phyloP scores from a whole-genome alignment of 2,113 vertebrate species.

The Myiopsitta monachus region DNA sequence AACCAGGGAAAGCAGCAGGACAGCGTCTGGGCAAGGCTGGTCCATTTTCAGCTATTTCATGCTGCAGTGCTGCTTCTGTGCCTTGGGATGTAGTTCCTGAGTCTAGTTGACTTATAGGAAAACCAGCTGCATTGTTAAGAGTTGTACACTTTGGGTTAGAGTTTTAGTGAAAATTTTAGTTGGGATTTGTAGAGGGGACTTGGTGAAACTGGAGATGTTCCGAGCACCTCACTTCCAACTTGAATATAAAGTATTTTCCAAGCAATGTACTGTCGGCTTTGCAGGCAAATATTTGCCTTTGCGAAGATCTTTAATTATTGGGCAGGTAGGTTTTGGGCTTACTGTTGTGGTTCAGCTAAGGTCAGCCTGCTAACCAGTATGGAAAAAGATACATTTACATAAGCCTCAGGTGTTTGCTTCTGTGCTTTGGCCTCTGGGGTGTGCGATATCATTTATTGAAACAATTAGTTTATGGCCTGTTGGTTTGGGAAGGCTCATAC shows the following conservation, averaged over 20 bases:
- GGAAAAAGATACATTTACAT: not conserved
- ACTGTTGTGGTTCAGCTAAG: not conserved
- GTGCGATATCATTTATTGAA: not conserved
- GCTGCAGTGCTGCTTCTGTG: not conserved
- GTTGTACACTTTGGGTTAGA: not conserved
- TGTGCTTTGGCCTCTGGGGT: not conserved
- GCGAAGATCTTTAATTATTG: not conserved
- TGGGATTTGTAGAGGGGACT: not conserved
- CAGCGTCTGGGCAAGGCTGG: rapidly evolving
- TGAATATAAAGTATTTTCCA: not conserved
- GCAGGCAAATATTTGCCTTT: not conserved
- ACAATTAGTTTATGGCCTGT: not conserved
- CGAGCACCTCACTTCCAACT: not conserved
- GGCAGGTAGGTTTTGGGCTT: not conserved
- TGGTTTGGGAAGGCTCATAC: not conserved
- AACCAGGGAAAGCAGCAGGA: not conserved
- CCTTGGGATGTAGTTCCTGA: not conserved
- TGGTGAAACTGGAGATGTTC: not conserved
- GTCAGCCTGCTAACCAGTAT: not conserved
- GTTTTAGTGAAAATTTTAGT: not conserved
- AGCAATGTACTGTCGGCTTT: not conserved
- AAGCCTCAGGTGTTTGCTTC: not conserved
- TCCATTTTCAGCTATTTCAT: not conserved
- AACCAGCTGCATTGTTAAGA: not conserved
- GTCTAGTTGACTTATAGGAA: not conserved